A percentile compares a stretch with the other conserved stretches of the same genome.
Evolutionary conservation across 2,888 invertebrate genomes (phyloP).

Genomic region (Catocala fraxini): DNA sequence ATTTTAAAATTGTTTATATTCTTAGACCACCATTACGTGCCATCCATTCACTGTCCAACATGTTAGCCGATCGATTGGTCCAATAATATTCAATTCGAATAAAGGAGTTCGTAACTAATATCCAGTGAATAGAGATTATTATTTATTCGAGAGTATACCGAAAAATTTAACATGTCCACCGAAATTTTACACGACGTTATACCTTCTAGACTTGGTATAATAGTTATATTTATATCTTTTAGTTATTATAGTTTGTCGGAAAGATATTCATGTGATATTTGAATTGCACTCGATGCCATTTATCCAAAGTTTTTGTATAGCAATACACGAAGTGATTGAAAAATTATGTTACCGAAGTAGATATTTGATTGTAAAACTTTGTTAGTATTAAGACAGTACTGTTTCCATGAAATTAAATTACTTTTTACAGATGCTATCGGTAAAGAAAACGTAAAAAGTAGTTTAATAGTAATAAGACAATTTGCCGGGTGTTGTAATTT

Average conservation of each 20-base stretch:
- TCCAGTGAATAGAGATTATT: not conserved
- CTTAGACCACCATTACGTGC: too few species aligned
- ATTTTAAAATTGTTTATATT: too few species aligned
- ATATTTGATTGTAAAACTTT: conserved; percentile 4
- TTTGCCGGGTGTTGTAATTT: conserved; percentile 4
- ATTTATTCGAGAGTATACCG: not conserved
- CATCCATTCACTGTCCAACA: too few species aligned
- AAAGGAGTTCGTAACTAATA: too few species aligned
- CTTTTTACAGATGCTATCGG: too few species aligned
- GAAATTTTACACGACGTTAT: not conserved
- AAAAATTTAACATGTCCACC: not conserved
- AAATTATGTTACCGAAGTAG: conserved; percentile 18
- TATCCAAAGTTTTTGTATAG: conserved; percentile 52
- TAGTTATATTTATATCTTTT: not conserved
- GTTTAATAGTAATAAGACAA: conserved; percentile 4
- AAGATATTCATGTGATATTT: conserved; percentile 48
- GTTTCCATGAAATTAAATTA: too few species aligned
- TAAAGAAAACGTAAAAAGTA: too few species aligned
- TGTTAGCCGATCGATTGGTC: too few species aligned
- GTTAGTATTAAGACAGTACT: too few species aligned
- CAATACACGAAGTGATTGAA: conserved; percentile 22
- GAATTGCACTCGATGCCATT: conserved; percentile 56
- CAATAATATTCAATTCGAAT: too few species aligned
- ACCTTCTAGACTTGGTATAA: not conserved
- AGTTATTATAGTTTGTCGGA: not conserved